A percentile compares a stretch with the other conserved stretches of the same genome.
Evolutionary conservation across 2,888 invertebrate species (phyloP).

Genomic region (Lomographa bimaculata): DNA sequence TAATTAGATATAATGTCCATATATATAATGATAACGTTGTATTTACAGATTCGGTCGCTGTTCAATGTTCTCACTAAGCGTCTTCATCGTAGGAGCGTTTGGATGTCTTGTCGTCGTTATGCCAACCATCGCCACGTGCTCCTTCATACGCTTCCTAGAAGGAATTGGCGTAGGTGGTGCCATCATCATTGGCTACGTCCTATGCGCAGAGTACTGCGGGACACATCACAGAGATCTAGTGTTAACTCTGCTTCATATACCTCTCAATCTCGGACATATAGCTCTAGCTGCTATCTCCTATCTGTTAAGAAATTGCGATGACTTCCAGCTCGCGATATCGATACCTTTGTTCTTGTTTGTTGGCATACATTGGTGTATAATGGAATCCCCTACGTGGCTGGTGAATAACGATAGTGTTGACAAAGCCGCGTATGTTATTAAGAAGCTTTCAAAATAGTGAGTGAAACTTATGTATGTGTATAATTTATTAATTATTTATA

Average conservation of each 20-base stretch:
- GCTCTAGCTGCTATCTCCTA: slow-evolving; percentile 60
- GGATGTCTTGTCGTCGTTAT: slow-evolving; percentile 54
- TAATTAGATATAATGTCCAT: no score
- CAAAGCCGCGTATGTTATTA: slow-evolving; percentile 50
- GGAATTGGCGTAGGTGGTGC: slow-evolving; percentile 62
- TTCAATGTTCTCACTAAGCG: slow-evolving; percentile 41
- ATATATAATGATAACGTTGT: no score
- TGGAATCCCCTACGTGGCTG: slow-evolving; percentile 71
- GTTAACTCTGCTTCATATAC: slow-evolving; percentile 59
- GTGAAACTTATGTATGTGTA: slow-evolving; percentile 36
- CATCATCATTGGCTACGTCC: slow-evolving; percentile 61
- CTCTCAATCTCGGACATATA: slow-evolving; percentile 60
- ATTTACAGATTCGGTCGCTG: slow-evolving; percentile 61
- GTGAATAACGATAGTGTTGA: slow-evolving; percentile 53
- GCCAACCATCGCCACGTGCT: slow-evolving; percentile 48
- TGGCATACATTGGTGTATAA: slow-evolving; percentile 41
- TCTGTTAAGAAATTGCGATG: slow-evolving; percentile 53
- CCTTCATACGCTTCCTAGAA: slow-evolving; percentile 58
- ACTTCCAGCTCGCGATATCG: slow-evolving; percentile 58
- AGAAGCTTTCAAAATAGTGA: slow-evolving; percentile 57
- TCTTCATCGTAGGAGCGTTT: slow-evolving; percentile 43
- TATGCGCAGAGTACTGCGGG: slow-evolving; percentile 61
- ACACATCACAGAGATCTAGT: slow-evolving; percentile 53
- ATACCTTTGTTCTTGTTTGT: slow-evolving; percentile 56
- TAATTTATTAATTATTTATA: no score